Percentiles rank a stretch among this genome's conserved stretches.
Evolutionary conservation across 2,888 invertebrate species (phyloP).

Genomic region (Chloroclysta siterata): DNA sequence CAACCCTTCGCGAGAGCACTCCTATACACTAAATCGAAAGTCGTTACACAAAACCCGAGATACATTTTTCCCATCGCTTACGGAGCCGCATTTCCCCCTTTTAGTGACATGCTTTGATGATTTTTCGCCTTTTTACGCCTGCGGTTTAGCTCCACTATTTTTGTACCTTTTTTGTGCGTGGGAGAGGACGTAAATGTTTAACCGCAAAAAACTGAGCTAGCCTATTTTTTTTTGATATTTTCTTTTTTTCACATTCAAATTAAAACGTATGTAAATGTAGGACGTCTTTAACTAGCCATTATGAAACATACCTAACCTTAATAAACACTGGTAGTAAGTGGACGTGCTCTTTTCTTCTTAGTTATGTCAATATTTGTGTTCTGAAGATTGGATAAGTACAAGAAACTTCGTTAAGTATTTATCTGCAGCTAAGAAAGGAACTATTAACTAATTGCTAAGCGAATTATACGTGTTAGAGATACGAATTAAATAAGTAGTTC

Average conservation of each 20-base stretch:
- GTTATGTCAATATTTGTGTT: conserved; percentile 76
- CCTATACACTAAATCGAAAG: conserved; percentile 78
- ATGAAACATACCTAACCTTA: too few relatives aligned
- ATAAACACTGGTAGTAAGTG: conserved; percentile 40
- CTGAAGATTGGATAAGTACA: conserved; percentile 65
- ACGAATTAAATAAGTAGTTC: conserved; percentile 29
- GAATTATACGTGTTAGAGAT: conserved; percentile 48
- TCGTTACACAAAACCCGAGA: conserved; percentile 78
- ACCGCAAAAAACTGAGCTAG: background rate
- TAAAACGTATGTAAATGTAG: too few relatives aligned
- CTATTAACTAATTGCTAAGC: conserved; percentile 61
- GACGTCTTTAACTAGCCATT: too few relatives aligned
- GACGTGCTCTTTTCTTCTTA: conserved; percentile 71
- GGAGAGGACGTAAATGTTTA: background rate
- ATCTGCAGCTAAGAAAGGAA: conserved; percentile 56
- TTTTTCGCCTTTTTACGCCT: conserved; percentile 61
- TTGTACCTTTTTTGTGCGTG: conserved; percentile 26
- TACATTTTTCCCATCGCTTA: conserved; percentile 71
- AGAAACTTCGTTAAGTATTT: conserved; percentile 67
- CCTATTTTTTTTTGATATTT: background rate
- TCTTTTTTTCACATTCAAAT: too few relatives aligned
- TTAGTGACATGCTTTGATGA: conserved; percentile 63
- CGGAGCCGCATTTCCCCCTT: conserved; percentile 63
- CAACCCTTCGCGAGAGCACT: conserved; percentile 76
- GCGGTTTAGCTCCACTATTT: conserved; percentile 46